A percentile compares a stretch with the other conserved stretches of the same genome.
phyloP scores from a whole-genome alignment of 2,888 invertebrate species.

The Conistra vaccinii region DNA sequence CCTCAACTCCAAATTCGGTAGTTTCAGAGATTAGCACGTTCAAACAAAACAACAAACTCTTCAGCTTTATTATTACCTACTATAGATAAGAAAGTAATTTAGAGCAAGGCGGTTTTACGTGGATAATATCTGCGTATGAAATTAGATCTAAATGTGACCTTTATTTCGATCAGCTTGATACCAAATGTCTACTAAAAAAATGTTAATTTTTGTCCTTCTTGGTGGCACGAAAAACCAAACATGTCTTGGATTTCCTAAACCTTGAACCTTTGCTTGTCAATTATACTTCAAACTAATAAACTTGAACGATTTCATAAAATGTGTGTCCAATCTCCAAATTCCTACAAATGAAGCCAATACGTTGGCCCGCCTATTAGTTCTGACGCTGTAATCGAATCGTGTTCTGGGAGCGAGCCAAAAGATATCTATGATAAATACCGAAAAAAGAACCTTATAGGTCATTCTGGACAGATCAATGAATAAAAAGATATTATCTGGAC shows the following conservation, averaged over 20 bases:
- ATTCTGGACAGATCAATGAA: slow-evolving; percentile 43
- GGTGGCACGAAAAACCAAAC: neutral
- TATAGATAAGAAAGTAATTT: neutral
- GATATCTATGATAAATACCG: slow-evolving; percentile 66
- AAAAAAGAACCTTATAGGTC: slow-evolving; percentile 45
- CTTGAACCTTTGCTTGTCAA: neutral
- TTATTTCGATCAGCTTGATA: neutral
- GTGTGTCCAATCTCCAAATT: slow-evolving; percentile 42
- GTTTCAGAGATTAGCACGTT: too few relatives aligned
- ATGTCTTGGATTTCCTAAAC: neutral
- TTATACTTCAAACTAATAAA: slow-evolving; percentile 25
- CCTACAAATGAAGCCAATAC: slow-evolving; percentile 57
- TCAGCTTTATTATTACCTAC: too few relatives aligned
- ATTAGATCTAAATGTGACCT: neutral
- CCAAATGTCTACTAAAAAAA: neutral
- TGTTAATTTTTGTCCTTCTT: neutral
- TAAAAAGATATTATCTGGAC: slow-evolving; percentile 34
- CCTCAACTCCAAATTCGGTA: too few relatives aligned
- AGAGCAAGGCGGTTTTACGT: neutral
- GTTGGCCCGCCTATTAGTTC: slow-evolving; percentile 58
- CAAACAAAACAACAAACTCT: too few relatives aligned
- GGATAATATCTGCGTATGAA: neutral
- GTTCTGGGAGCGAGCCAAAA: slow-evolving; percentile 68
- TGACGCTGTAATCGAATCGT: slow-evolving; percentile 67
- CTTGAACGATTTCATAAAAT: slow-evolving; percentile 21